Conservation (phyloP, 2,888 invertebrate genomes). For the Lepeophtheirus nordmannii region DNA sequence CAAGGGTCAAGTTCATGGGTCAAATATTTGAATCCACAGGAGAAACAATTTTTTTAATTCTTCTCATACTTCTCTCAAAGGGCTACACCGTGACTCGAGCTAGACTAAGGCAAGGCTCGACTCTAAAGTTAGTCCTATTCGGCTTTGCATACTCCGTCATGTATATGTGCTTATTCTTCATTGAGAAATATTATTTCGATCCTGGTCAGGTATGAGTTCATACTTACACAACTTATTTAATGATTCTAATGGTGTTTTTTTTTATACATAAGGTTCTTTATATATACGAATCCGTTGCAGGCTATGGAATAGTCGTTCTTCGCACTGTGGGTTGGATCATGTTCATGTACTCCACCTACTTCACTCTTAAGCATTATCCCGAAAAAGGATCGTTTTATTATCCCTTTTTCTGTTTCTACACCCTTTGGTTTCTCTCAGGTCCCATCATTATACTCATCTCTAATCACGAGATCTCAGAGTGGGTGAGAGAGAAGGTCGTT, state of each 20-base stretch:
- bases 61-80: slow-evolving; percentile 66
- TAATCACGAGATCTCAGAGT: slow-evolving; percentile 61
- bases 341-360: slow-evolving; percentile 51
- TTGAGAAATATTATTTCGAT: slow-evolving; percentile 44
- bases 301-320: slow-evolving; percentile 60
- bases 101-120: slow-evolving; percentile 51
- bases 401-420: slow-evolving; percentile 63
- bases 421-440: slow-evolving; percentile 70
- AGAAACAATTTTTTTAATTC: slow-evolving; percentile 56
- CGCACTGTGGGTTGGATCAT: slow-evolving; percentile 65
- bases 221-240: neutral
- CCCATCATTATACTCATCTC: slow-evolving; percentile 61
- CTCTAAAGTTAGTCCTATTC: slow-evolving; percentile 60
- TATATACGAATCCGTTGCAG: slow-evolving; percentile 75
- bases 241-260: neutral
- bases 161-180: slow-evolving; percentile 59
- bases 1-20: slow-evolving; percentile 36
- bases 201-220: neutral
- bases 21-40: slow-evolving; percentile 53
- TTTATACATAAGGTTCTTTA: slow-evolving; percentile 51
- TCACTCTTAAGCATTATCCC: slow-evolving; percentile 66
- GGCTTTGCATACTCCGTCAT: slow-evolving; percentile 57
- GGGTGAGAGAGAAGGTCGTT: slow-evolving; percentile 59
- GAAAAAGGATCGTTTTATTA: slow-evolving; percentile 68
- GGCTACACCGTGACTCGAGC: slow-evolving; percentile 81